Conservation (phyloP, 2,113 vertebrate genomes). For the Nycticryphes semicollaris region DNA sequence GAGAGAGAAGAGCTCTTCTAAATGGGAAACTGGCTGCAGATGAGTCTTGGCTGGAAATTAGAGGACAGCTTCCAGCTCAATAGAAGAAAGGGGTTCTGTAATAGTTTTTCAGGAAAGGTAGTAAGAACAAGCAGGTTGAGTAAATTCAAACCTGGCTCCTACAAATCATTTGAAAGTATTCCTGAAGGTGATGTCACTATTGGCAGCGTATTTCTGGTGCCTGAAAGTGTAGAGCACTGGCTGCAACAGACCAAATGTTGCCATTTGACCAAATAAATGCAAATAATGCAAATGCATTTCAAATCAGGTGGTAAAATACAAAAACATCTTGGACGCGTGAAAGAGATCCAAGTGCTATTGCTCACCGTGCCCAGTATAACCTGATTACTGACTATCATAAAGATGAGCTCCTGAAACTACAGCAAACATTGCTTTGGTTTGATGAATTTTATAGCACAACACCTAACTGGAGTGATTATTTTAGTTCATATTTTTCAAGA, state of each 20-base stretch:
- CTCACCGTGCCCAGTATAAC: not conserved
- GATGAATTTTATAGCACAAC: accelerated
- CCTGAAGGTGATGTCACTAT: not conserved
- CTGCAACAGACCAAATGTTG: not conserved
- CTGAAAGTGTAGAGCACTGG: not conserved
- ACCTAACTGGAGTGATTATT: not conserved
- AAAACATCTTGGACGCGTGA: not conserved
- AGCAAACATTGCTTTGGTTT: not conserved
- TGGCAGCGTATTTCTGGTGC: not conserved
- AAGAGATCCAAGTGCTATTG: not conserved
- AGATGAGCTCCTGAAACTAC: not conserved
- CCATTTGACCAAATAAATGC: no score
- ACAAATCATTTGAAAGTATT: not conserved
- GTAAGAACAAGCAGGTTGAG: not conserved
- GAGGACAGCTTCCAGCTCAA: not conserved
- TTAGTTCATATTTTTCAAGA: not conserved
- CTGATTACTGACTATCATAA: not conserved
- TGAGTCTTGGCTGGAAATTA: not conserved
- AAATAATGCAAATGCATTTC: no score
- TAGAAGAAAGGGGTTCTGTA: not conserved
- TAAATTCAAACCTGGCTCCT: not conserved
- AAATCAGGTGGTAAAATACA: not conserved
- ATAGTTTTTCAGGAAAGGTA: not conserved
- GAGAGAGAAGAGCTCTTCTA: not conserved
- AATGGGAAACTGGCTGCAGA: not conserved